These are phyloP conservation scores for Cantharis rustica DNA, from an alignment of 2,888 invertebrate genomes.

Conservation along the genomic window DNA sequence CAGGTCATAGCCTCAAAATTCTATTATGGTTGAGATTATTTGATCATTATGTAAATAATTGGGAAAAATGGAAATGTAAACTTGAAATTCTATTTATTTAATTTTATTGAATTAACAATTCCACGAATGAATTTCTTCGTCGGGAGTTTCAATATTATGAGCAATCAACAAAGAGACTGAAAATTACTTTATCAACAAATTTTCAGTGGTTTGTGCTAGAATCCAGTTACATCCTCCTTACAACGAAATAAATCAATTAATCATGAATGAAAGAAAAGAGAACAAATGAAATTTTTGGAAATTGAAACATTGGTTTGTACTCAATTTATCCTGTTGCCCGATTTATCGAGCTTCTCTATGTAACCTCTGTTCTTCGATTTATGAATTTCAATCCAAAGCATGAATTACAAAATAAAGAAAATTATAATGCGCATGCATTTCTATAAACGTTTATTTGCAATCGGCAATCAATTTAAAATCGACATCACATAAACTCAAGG, in stretches of 20 bases:
- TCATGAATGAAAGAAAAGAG: neutral
- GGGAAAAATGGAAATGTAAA: neutral
- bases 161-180: neutral
- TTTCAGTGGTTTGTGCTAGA: neutral
- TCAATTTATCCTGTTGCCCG: neutral
- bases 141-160: neutral
- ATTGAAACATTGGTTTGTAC: neutral
- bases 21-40: neutral
- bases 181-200: neutral
- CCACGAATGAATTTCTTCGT: neutral
- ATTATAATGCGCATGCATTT: neutral
- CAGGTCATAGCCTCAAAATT: neutral
- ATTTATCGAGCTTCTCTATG: neutral
- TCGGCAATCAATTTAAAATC: neutral
- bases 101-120: neutral
- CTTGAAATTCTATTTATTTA: neutral
- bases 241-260: neutral
- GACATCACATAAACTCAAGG: neutral
- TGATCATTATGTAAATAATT: neutral
- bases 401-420: neutral
- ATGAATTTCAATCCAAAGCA: neutral
- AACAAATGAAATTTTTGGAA: neutral
- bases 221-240: neutral
- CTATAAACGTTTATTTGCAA: neutral
- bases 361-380: neutral